A percentile compares a stretch with the other conserved stretches of the same genome.
These are phyloP conservation scores for Pantelozetes paolii DNA, from an alignment of 2,888 invertebrate genomes.

Conservation along the genomic window DNA sequence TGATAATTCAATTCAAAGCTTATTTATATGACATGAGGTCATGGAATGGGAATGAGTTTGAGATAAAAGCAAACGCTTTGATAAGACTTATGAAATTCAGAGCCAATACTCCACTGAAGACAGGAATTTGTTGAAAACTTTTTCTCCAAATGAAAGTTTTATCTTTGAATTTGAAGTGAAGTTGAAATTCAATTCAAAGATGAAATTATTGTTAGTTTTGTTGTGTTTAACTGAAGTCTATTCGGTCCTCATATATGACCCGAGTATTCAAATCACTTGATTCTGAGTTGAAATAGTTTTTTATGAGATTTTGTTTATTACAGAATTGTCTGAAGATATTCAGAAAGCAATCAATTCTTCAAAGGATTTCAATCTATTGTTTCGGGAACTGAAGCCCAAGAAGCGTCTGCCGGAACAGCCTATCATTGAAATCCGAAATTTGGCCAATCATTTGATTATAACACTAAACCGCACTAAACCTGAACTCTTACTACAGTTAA, in stretches of 20 bases:
- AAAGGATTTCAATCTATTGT: conserved; percentile 15
- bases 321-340: conserved; percentile 12
- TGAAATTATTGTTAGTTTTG: neutral
- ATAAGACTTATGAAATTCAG: neutral
- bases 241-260: neutral
- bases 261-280: neutral
- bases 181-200: neutral
- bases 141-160: neutral
- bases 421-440: conserved; percentile 14
- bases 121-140: neutral
- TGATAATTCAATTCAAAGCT: neutral
- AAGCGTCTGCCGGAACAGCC: conserved; percentile 8
- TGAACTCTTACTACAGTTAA: neutral
- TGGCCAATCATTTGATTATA: conserved; percentile 15
- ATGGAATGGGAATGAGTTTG: neutral
- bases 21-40: conserved; percentile 35
- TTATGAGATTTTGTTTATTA: too few species aligned
- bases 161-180: neutral
- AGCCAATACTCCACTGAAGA: neutral
- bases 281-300: neutral
- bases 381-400: neutral
- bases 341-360: neutral
- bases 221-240: neutral
- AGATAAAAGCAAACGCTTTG: conserved; percentile 27
- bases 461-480: conserved; percentile 14